Percentiles rank a stretch among this genome's conserved stretches.
These are phyloP conservation scores for Melipona quadrifasciata DNA, from an alignment of 1,140 invertebrate genomes.

Conservation along the genomic window DNA sequence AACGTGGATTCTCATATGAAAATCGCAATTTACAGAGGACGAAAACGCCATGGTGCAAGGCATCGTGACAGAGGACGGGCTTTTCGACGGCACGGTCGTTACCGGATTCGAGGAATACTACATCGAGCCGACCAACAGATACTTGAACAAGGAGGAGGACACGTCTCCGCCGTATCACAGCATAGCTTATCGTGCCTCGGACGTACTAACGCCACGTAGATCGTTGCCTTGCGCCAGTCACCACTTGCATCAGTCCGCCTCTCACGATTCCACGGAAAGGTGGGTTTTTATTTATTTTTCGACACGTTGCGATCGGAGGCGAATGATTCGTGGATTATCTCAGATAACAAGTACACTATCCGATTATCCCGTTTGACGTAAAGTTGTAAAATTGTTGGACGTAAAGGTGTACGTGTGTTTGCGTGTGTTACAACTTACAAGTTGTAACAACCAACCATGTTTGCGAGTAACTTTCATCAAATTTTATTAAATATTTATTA, in stretches of 20 bases:
- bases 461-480: too few relatives aligned
- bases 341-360: too few relatives aligned
- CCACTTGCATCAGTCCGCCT: conserved; percentile 72
- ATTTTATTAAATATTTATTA: too few relatives aligned
- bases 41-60: conserved; percentile 92
- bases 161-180: conserved; percentile 86
- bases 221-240: conserved; percentile 82
- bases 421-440: too few relatives aligned
- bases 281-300: conserved; percentile 53
- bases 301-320: background rate
- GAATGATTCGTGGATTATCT: background rate
- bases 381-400: too few relatives aligned
- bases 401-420: too few relatives aligned
- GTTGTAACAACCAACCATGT: too few relatives aligned
- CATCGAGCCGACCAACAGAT: conserved; percentile 92
- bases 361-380: too few relatives aligned
- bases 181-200: conserved; percentile 91
- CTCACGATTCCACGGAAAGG: conserved; percentile 65
- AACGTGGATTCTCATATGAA: background rate
- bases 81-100: conserved; percentile 94
- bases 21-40: conserved; percentile 87
- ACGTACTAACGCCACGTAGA: conserved; percentile 86
- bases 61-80: conserved; percentile 91
- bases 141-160: conserved; percentile 79
- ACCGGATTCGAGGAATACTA: conserved; percentile 91